Conservation (phyloP, 1,140 invertebrate species). For the Panulirus ornatus region DNA sequence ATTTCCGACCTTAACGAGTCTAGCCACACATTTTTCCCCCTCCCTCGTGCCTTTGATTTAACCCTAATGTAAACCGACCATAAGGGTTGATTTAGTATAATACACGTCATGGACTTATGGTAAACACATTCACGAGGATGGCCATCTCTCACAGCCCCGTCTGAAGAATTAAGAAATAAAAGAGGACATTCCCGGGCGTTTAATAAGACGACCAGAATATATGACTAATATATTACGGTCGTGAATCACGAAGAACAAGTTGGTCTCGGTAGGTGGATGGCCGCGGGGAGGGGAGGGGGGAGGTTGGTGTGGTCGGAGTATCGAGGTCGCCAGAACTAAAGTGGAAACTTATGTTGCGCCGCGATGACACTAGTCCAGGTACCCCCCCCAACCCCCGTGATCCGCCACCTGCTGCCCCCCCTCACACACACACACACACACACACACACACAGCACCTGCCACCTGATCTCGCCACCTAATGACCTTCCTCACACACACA, state of each 20-base stretch:
- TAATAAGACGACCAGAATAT: no score
- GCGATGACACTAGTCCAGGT: constrained; percentile 15
- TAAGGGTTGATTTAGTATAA: neutral
- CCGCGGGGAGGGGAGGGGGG: neutral
- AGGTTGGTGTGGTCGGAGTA: neutral
- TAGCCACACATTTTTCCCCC: neutral
- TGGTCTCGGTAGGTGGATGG: neutral
- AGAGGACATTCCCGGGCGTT: no score
- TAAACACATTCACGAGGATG: no score
- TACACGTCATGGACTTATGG: neutral
- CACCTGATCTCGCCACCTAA: no score
- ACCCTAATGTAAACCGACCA: neutral
- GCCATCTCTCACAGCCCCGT: no score
- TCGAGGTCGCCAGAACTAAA: constrained; percentile 18
- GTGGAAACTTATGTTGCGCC: constrained; percentile 39
- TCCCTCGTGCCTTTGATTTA: neutral
- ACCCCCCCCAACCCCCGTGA: neutral
- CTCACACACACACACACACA: no score
- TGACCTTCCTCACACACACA: no score
- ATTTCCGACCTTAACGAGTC: constrained; percentile 41
- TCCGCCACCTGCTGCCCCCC: neutral
- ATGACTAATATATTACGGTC: neutral
- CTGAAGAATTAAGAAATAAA: no score
- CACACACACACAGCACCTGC: no score
- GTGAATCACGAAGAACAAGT: no score